These are phyloP conservation scores for Drosophila sordidula DNA, from an alignment of 2,888 invertebrate genomes.

Conservation along the genomic window DNA sequence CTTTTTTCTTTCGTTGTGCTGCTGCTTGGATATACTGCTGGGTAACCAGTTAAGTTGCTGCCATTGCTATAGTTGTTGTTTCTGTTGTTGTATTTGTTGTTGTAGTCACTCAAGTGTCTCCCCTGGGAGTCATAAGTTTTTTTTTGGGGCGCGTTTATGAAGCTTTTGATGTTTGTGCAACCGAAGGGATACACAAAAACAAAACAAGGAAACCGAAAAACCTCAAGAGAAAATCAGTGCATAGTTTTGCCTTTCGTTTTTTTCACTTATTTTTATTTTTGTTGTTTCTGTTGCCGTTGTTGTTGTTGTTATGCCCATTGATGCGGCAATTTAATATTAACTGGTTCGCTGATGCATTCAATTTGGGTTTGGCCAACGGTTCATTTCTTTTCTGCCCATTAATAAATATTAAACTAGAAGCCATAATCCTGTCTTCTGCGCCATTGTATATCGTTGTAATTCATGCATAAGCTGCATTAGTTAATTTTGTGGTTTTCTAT, in stretches of 20 bases:
- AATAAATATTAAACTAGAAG: conserved; percentile 67
- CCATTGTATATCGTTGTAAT: conserved; percentile 18
- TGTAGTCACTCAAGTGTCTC: conserved; percentile 79
- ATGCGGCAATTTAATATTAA: conserved; percentile 79
- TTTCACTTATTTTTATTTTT: conserved; percentile 25
- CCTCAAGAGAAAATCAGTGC: conserved; percentile 53
- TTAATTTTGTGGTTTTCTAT: conserved; percentile 42
- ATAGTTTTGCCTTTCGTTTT: conserved; percentile 55
- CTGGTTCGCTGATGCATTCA: conserved; percentile 78
- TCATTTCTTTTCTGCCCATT: conserved; percentile 48
- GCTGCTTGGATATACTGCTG: conserved; percentile 31
- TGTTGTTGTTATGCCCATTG: conserved; percentile 51
- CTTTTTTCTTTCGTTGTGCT: conserved; percentile 28
- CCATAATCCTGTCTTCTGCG: conserved; percentile 8
- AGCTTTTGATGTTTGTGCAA: conserved; percentile 73
- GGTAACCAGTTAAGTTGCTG: conserved; percentile 49
- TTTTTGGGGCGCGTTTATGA: conserved; percentile 69
- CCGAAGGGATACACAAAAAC: conserved; percentile 17
- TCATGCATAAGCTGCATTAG: conserved; percentile 48
- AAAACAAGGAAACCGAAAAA: conserved; percentile 18
- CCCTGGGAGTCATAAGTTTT: conserved; percentile 74
- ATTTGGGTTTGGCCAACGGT: conserved; percentile 48
- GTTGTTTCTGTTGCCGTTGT: conserved; percentile 10
- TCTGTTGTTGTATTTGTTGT: conserved; percentile 44
- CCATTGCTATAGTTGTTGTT: conserved; percentile 38